Conservation (phyloP, 2,797 vertebrate species). For the Peromyscus nudipes region DNA sequence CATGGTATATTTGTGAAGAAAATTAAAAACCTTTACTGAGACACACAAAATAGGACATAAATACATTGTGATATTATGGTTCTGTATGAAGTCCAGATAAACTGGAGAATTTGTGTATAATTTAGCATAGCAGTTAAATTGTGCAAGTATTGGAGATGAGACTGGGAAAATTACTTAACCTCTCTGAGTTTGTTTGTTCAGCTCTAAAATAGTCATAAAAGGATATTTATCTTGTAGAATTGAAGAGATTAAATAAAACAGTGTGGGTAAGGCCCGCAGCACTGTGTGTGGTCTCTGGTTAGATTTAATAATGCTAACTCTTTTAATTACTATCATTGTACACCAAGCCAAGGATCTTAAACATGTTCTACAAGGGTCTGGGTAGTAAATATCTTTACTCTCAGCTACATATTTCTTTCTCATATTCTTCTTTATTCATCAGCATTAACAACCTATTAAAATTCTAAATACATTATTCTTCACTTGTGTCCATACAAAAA, state of each 20-base stretch:
- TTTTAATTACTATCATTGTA: conserved; percentile 34
- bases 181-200: conserved; percentile 30
- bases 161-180: not conserved
- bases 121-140: conserved; percentile 33
- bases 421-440: not conserved
- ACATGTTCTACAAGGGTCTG: not conserved
- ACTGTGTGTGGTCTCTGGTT: not conserved
- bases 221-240: conserved; percentile 1
- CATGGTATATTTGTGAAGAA: not conserved
- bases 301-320: conserved; percentile 23
- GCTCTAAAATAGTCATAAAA: conserved; percentile 30
- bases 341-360: not conserved
- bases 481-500: not conserved
- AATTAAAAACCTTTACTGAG: conserved; percentile 13
- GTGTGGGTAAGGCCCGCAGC: not conserved
- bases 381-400: conserved; percentile 4
- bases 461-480: conserved; percentile 11
- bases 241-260: conserved; percentile 41
- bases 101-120: not conserved
- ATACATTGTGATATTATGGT: not conserved
- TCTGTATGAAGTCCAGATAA: not conserved
- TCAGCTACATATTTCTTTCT: not conserved
- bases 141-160: not conserved
- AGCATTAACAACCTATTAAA: not conserved
- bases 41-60: not conserved